Base-by-base conservation (phyloP, 2,113 vertebrate species). In the Onychostruthus taczanowskii region DNA sequence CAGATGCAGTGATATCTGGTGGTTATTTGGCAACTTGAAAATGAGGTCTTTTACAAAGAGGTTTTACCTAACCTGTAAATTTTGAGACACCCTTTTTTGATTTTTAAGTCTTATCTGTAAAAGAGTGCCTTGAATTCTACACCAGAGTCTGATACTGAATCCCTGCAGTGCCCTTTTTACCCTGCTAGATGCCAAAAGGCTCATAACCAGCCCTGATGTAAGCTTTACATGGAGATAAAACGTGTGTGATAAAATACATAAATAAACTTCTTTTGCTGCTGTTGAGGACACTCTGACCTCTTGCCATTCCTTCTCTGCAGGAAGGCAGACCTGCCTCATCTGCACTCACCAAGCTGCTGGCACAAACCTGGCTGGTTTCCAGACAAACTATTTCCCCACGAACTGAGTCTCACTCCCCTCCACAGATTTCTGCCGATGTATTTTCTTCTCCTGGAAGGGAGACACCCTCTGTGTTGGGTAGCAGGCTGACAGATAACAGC, bases 311-410 rank as follows among this genome's bases (percentile, higher is more conserved):
- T 10, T 8, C 30, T 31, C 3, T 20, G 44, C 35, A 61, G 43
- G 35, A 82, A 62, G 43, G 8, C 6, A 2, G 39, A 67, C 28
- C 23, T 0, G 0, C 61, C 68, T 63, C 33, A 22, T 18, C 41
- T 73, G 59, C 59, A 75, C 44, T 16, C 7, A 31, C 35, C 31
- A 27, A 69, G 27, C 33, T 80, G 33, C 46, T 59, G 52, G 55
- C 56, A 76, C 41, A 52, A 39, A 75, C 39, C 39, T 41, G 7
- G 2, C 35, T 22, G 52, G 46, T 47, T 21, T 37, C 58, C 58
- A 61, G 35, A 37, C 16, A 18, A 37, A 61, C 18, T 64, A 7
- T 49, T 64, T 89, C 53, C 30, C 26, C 23, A 31, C 13, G 61
- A 70, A 52, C 11, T 23, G 67, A 68, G 41, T 39, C 41, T 84